These are phyloP conservation scores for Daboia siamensis DNA, from an alignment of 2,113 vertebrate genomes.

Conservation along the genomic window DNA sequence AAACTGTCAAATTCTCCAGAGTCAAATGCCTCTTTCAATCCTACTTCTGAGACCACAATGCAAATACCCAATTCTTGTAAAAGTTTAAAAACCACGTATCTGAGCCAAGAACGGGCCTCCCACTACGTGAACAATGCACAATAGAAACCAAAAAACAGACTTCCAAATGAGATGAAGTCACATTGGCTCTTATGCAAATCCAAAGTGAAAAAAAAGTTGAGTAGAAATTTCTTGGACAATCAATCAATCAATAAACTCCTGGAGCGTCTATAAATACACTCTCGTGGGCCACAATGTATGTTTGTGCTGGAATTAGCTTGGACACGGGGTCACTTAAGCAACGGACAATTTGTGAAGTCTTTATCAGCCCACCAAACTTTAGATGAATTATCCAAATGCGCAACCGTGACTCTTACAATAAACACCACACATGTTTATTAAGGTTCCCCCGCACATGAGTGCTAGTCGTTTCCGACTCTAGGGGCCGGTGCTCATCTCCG, in stretches of 20 bases:
- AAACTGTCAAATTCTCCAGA: constrained; percentile 2
- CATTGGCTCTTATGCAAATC: constrained; percentile 4
- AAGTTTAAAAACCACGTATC: constrained; percentile 4
- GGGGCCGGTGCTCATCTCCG: too few relatives aligned
- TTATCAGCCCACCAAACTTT: neutral
- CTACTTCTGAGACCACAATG: constrained; percentile 6
- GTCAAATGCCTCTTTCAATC: neutral
- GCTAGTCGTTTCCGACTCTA: too few relatives aligned
- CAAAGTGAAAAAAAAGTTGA: neutral
- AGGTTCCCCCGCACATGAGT: too few relatives aligned
- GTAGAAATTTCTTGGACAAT: neutral
- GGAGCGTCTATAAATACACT: neutral
- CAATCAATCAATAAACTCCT: neutral
- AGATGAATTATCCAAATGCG: neutral
- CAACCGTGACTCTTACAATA: too few relatives aligned
- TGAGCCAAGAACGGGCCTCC: rapidly evolving
- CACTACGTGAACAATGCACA: neutral
- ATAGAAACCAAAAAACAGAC: neutral
- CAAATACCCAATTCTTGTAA: constrained; percentile 1
- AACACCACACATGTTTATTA: neutral
- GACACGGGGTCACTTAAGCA: neutral
- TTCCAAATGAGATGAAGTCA: neutral
- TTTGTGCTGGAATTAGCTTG: neutral
- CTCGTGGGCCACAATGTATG: neutral
- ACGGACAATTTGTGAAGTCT: neutral